Conservation (phyloP, 35 echinoderm and acorn worm species). For the Holothuria glaberrima region DNA sequence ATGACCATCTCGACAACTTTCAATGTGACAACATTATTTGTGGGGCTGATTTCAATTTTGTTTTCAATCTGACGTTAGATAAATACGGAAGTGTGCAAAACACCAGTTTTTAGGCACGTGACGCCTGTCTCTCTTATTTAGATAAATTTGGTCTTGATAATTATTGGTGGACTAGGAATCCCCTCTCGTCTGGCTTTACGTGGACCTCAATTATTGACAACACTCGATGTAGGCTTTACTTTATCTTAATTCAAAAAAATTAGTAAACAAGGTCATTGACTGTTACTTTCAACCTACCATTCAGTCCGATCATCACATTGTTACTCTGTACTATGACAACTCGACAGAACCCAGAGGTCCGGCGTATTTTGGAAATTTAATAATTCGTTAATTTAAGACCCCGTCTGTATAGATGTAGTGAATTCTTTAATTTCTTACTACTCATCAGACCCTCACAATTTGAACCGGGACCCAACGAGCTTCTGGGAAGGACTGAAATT, state of each 20-base stretch:
- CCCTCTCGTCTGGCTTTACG: neutral
- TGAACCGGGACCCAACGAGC: neutral
- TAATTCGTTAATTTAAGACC: neutral
- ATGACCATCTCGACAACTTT: neutral
- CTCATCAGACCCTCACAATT: neutral
- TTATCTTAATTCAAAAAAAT: neutral
- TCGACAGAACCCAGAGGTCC: neutral
- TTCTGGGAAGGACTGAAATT: neutral
- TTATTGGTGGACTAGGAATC: neutral
- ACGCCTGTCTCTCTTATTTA: neutral
- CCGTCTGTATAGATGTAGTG: neutral
- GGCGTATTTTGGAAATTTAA: neutral
- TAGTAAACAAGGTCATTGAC: neutral
- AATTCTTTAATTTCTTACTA: neutral
- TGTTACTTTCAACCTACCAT: neutral
- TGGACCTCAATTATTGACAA: neutral
- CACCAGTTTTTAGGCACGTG: neutral
- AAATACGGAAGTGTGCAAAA: neutral
- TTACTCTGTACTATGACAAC: neutral
- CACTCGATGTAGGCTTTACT: neutral
- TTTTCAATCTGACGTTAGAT: neutral
- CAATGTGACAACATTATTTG: conserved; percentile 4
- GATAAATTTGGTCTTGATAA: neutral
- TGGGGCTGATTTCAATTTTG: neutral
- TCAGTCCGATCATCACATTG: neutral